These are phyloP conservation scores for Chloroceryle aenea DNA, from an alignment of 2,113 vertebrate species.

Conservation along the genomic window DNA sequence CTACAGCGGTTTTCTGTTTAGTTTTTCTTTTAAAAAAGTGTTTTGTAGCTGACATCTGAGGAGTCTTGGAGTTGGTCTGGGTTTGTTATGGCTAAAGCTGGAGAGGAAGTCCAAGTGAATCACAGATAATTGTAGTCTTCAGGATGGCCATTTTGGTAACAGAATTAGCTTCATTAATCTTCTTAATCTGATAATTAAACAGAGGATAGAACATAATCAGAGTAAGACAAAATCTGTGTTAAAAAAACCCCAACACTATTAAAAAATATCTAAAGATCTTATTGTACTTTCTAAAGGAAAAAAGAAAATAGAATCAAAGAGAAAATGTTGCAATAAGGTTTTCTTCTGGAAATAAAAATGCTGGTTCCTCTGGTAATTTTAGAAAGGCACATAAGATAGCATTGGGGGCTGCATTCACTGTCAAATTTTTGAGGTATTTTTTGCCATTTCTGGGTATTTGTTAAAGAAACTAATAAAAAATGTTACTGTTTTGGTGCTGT, in stretches of 20 bases:
- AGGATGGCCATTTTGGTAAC: slow-evolving; percentile 41
- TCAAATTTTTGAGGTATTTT: neutral
- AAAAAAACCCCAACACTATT: neutral
- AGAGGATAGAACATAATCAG: slow-evolving; percentile 11
- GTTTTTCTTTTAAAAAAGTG: neutral
- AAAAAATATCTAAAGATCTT: neutral
- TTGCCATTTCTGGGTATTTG: neutral
- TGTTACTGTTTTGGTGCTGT: neutral
- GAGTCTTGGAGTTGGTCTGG: neutral
- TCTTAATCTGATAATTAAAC: slow-evolving; percentile 47
- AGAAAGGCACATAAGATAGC: neutral
- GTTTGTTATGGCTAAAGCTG: slow-evolving; percentile 47
- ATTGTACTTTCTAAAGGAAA: neutral
- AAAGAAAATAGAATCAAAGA: neutral
- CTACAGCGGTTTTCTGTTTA: neutral
- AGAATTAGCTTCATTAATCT: slow-evolving; percentile 61
- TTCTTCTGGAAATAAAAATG: neutral
- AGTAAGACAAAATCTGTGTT: neutral
- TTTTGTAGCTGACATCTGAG: neutral
- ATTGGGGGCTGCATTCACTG: neutral
- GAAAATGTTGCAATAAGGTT: neutral
- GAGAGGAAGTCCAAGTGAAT: slow-evolving; percentile 63
- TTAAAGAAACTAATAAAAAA: neutral
- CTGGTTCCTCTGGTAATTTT: neutral
- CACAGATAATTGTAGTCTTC: slow-evolving; percentile 50